Evolutionary conservation across 2,888 invertebrate genomes (phyloP).

Genomic region (Mythimna lalbum): DNA sequence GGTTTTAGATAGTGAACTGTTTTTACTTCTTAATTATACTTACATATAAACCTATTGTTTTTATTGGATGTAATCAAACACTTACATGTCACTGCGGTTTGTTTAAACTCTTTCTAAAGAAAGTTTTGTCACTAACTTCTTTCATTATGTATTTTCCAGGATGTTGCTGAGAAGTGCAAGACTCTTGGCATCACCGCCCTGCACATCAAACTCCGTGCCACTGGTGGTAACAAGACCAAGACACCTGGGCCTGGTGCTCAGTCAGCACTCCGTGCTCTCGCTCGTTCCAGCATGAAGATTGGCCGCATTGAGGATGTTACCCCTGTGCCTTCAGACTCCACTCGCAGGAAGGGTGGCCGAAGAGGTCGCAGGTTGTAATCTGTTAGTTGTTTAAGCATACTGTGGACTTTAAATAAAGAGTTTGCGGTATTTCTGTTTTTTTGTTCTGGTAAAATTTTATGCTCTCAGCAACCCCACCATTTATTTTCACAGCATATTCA

Average conservation of each 20-base stretch:
- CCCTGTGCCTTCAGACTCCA: slow-evolving; percentile 99
- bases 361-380: slow-evolving; percentile 99
- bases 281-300: slow-evolving; percentile 99
- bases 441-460: slow-evolving; percentile 57
- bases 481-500: too few relatives aligned
- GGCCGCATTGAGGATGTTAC: slow-evolving; percentile 99
- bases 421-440: slow-evolving; percentile 77
- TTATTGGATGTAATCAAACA: background rate
- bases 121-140: background rate
- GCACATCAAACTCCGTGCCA: slow-evolving; percentile 99
- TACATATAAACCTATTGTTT: background rate
- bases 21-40: too few relatives aligned
- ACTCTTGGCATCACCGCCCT: slow-evolving; percentile 98
- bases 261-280: slow-evolving; percentile 99
- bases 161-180: slow-evolving; percentile 99
- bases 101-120: background rate
- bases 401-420: slow-evolving; percentile 86
- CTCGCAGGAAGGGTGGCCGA: slow-evolving; percentile 99
- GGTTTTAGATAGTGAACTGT: too few relatives aligned
- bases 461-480: too few relatives aligned
- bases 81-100: background rate
- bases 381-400: slow-evolving; percentile 85
- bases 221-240: slow-evolving; percentile 99
- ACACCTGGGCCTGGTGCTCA: slow-evolving; percentile 99
- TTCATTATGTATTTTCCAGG: slow-evolving; percentile 88